Base-by-base conservation (phyloP, 1,140 invertebrate genomes). In the Cheumatopsyche charites region DNA sequence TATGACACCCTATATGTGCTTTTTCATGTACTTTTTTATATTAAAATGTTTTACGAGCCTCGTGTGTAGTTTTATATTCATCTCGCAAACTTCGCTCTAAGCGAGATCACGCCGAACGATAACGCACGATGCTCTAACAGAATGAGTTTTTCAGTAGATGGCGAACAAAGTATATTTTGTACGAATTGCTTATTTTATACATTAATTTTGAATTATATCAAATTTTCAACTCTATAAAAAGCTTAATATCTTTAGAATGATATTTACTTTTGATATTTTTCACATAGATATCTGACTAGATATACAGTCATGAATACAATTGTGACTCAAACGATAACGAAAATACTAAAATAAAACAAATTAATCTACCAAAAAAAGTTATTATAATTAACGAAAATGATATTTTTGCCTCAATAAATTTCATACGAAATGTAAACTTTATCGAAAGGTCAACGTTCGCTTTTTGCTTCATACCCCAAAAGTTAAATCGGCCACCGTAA, bases 41-140 rank as follows among this genome's bases (percentile, higher is more conserved):
- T 58, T 58, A 58, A 58, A 58, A 58, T 58, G 55, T 58, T 58
- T 58, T 58, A 58, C 55, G 55, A 58, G 17, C 6, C 29, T 36
- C 23, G 17, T 25, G 55, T 58, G 23, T 58, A 58, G 55, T 58
- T 58, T 58, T 58, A 58, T 58, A 58, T 58, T 58, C 55, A 58
- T 58, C 55, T 25, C 19, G 55, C 23, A 58, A 13, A 58, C 11
- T 19, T 26, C 21, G 19, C 23, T 58, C 7, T 58, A 58, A 58
- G 23, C 55, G 55, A 58, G 55, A 58, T 58, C 55, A n/a, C 55
- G 55, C 19, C 55, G 21, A 13, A 25, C 55, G 55, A 58, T 58
- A 58, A 25, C 23, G 23, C 21, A 58, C 55, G 23, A 21, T 58
- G 23, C 25, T 23, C 23, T 21, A 58, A 9, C 29, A 9, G 23